Evolutionary conservation across 2,888 invertebrate genomes (phyloP).

Genomic region (Actias luna): DNA sequence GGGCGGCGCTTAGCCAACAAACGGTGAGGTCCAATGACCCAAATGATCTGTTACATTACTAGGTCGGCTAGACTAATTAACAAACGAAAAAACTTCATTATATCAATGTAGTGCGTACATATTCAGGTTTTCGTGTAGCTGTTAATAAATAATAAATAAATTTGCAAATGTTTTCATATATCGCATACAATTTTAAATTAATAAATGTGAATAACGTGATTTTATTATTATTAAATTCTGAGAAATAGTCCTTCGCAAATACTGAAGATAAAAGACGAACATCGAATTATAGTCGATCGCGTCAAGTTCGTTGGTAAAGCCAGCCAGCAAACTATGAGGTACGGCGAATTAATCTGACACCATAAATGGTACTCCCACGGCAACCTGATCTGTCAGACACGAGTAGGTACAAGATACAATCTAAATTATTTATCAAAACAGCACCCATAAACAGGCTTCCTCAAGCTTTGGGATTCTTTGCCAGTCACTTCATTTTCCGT

Average conservation of each 20-base stretch:
- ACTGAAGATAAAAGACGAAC: constrained; percentile 8
- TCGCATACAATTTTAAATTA: too few species aligned
- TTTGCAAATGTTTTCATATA: too few species aligned
- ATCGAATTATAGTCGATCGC: neutral
- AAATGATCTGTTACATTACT: constrained; percentile 74
- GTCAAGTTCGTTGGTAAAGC: constrained; percentile 2
- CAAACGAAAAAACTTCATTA: constrained; percentile 72
- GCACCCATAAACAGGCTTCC: constrained; percentile 75
- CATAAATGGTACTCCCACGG: constrained; percentile 67
- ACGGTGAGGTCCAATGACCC: constrained; percentile 80
- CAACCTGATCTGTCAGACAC: constrained; percentile 71
- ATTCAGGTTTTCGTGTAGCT: neutral
- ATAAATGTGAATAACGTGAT: neutral
- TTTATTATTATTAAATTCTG: neutral
- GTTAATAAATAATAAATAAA: too few species aligned
- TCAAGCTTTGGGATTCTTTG: constrained; percentile 54
- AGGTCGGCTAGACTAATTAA: constrained; percentile 63
- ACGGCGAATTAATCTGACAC: constrained; percentile 69
- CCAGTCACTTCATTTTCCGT: constrained; percentile 34
- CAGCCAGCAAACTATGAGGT: constrained; percentile 27
- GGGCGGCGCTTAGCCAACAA: constrained; percentile 60
- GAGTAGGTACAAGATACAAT: constrained; percentile 65
- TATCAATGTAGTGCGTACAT: constrained; percentile 33
- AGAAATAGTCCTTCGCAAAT: neutral
- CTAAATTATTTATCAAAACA: constrained; percentile 76